Base-by-base conservation (phyloP, 2,888 invertebrate species). In the Polymixis flavicincta region DNA sequence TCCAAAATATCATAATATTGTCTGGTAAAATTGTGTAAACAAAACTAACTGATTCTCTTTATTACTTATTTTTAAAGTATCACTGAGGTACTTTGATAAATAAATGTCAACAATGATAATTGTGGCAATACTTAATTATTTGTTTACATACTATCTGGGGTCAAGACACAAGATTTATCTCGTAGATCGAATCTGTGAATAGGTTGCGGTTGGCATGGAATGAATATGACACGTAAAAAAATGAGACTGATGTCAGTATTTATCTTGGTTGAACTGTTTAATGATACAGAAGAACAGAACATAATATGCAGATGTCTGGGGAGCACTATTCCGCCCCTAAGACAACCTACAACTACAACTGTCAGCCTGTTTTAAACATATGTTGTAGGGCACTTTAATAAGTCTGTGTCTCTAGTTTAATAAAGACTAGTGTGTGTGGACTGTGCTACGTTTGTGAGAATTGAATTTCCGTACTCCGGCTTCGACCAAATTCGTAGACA, bases 101-200 rank as follows among this genome's bases (percentile, higher is more conserved):
- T 65, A 42, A 70, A 59, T 66, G 54, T 64, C 55, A 74, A 60
- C 52, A 65, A 63, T 61, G 14, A 54, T 74, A 68, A 60, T 25
- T 52, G 13, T 25, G 1, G n/a, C 22, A 19, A 76, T 57, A 45
- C 11, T 45, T 45, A 52, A 42, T 9, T 32, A 28, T 54, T 22
- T 82, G 32, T 71, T 76, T 76, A 68, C 50, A 52, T 52, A 76
- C 11, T 78, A 61, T 50, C 8, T 59, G 37, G 61, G 78, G 71
- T 81, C 83, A 80, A 66, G 63, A 42, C 17, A 66, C 25, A 50
- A 42, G 14, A 59, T 48, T 69, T 72, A 72, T 72, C 61, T 48
- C 19, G n/a, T 14, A n/a, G 28, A 19, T 37, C 0, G 32, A 57
- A 32, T 19, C 7, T 17, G 14, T 63, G 50, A 9, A 2, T 59